Percentiles rank a stretch among this genome's conserved stretches.
These are phyloP conservation scores for Tachina lurida DNA, from an alignment of 2,888 invertebrate genomes.

Conservation along the genomic window DNA sequence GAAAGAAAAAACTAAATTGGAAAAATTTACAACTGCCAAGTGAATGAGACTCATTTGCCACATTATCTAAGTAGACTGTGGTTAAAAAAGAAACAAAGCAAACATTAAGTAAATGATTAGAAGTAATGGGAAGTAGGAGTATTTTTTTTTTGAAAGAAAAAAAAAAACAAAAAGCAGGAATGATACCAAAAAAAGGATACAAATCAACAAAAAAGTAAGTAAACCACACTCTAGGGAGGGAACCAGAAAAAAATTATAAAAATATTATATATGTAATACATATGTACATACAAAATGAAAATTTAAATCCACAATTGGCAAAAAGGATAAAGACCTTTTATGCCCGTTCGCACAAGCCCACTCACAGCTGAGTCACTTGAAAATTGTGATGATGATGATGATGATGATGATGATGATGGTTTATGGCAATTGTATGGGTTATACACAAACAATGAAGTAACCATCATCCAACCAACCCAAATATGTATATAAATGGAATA, in stretches of 20 bases:
- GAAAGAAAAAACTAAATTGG: background rate
- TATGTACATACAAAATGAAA: slow-evolving; percentile 28
- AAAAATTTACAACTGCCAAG: slow-evolving; percentile 19
- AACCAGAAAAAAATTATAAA: slow-evolving; percentile 3
- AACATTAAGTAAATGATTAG: slow-evolving; percentile 63
- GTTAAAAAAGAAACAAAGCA: slow-evolving; percentile 34
- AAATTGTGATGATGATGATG: slow-evolving; percentile 1
- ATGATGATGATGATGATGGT: slow-evolving; percentile 40
- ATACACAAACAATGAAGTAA: slow-evolving; percentile 8
- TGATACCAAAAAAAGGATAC: slow-evolving; percentile 13
- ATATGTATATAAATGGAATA: slow-evolving; percentile 34
- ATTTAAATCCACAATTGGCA: slow-evolving; percentile 69
- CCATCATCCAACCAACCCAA: slow-evolving; percentile 30
- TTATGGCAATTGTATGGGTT: slow-evolving; percentile 31
- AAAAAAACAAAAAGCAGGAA: slow-evolving; percentile 12
- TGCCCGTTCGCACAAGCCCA: slow-evolving; percentile 40
- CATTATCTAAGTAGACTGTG: slow-evolving; percentile 8
- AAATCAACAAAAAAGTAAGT: slow-evolving; percentile 47
- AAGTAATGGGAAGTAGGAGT: slow-evolving; percentile 42
- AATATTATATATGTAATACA: background rate
- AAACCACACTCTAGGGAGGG: slow-evolving; percentile 50
- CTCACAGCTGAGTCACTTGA: slow-evolving; percentile 51
- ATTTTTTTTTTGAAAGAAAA: slow-evolving; percentile 12
- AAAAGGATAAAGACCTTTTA: slow-evolving; percentile 72
- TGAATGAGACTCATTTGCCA: slow-evolving; percentile 43